Evolutionary conservation across 2,797 vertebrate genomes (phyloP), one percentile per base, ranked within the genome.

Genomic region (Malacoraja senta): DNA sequence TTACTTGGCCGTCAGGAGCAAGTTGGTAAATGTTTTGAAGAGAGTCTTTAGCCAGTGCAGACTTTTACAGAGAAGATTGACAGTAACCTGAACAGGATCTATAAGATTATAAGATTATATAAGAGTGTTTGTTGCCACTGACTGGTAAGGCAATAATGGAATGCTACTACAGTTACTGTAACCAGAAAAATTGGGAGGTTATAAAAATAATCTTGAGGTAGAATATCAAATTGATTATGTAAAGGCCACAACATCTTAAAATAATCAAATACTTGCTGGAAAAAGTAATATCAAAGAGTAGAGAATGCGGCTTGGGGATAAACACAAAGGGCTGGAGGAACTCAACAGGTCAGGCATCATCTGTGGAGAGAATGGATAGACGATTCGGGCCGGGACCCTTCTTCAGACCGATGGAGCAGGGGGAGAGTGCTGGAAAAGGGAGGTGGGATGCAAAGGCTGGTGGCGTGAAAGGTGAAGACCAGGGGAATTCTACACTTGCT

Each of bases 1-100:
- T 12, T n/a, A n/a, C 9, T 53, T 26, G 44, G 81, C 8, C 12
- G 44, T 61, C 53, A 61, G 81, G 26, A 15, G 29, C 12, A 58
- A 6, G 26, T 74, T 0, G 26, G 24, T 84, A 15, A 61, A 10
- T 12, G 9, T 84, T 61, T 6, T 26, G 26, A n/a, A 84, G 81
- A 38, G 78, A 61, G 24, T 13, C 9, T n/a, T 13, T 0, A 84
- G 26, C 24, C 26, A 24, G 12, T 61, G 44, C 24, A 61, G 44
- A 12, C 61, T n/a, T 84, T 21, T 79, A 38, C 78, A 79, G 58
- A 84, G 81, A 84, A 84, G 81, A 58, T 84, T 84, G 81, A 29
- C 10, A 84, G 53, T 61, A 53, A 83, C 8, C 44, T 58, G 44
- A 83, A 29, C 12, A 53, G 13, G 24, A 84, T 10, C 53, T 84